Percentiles rank a stretch among this genome's conserved stretches.
Evolutionary conservation across 2,888 invertebrate species (phyloP).

Genomic region (Volucella inflata): DNA sequence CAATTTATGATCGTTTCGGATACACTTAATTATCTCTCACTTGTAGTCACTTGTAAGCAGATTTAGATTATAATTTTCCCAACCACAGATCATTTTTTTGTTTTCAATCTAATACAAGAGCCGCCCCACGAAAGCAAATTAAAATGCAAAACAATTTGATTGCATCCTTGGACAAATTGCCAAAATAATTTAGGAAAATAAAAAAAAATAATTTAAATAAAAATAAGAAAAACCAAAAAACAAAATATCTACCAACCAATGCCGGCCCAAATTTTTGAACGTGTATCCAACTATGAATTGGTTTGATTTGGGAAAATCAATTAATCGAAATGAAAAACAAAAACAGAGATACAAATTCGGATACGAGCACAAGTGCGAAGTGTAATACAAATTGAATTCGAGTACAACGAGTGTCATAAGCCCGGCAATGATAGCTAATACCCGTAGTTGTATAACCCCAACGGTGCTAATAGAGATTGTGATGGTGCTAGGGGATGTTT

Average conservation of each 20-base stretch:
- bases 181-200: conserved; percentile 50
- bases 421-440: not conserved
- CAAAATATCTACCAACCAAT: conserved; percentile 18
- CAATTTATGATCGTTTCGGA: conserved; percentile 45
- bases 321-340: conserved; percentile 18
- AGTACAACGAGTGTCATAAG: not conserved
- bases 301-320: conserved; percentile 17
- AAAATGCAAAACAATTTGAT: conserved; percentile 46
- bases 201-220: no score
- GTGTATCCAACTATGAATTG: conserved; percentile 9
- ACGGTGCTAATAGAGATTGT: not conserved
- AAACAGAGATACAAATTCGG: conserved; percentile 12
- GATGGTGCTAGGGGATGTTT: conserved; percentile 8
- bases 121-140: conserved; percentile 14
- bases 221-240: no score
- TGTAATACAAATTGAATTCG: no score
- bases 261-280: conserved; percentile 12
- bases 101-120: not conserved
- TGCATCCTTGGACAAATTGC: conserved; percentile 69
- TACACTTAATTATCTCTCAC: conserved; percentile 41
- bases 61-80: not conserved
- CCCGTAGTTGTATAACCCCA: conserved; percentile 32
- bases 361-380: not conserved
- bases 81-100: conserved; percentile 34
- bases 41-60: not conserved